These are phyloP conservation scores for Zosterops pallidus DNA, from an alignment of 2,113 vertebrate genomes.

Conservation along the genomic window DNA sequence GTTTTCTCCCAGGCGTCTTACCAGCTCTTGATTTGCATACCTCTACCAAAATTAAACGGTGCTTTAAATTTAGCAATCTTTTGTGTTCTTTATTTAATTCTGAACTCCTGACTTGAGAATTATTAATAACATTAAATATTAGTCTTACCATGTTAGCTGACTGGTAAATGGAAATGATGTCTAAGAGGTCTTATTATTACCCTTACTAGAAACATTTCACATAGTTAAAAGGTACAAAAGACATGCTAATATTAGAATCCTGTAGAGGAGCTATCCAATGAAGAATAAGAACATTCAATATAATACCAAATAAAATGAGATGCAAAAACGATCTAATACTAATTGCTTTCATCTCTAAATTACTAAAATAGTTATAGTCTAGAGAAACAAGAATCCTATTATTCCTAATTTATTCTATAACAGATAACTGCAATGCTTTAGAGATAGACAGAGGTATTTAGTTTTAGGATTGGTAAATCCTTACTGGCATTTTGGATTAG, in stretches of 20 bases:
- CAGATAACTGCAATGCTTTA: neutral
- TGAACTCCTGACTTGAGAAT: slow-evolving; percentile 65
- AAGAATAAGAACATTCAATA: slow-evolving; percentile 45
- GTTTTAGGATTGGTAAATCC: slow-evolving; percentile 2
- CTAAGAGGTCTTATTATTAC: slow-evolving; percentile 65
- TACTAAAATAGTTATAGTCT: slow-evolving; percentile 20
- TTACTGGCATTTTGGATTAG: neutral
- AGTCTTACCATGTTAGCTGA: slow-evolving; percentile 64
- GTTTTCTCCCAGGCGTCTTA: slow-evolving; percentile 66
- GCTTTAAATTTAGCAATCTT: slow-evolving; percentile 61
- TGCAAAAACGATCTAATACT: slow-evolving; percentile 27
- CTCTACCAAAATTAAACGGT: slow-evolving; percentile 58
- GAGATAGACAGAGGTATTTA: neutral
- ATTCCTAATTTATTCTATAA: slow-evolving; percentile 26
- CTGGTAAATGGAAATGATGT: slow-evolving; percentile 59
- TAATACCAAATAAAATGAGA: slow-evolving; percentile 46
- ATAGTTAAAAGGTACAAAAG: slow-evolving; percentile 67
- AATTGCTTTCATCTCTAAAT: slow-evolving; percentile 62
- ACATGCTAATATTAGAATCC: slow-evolving; percentile 48
- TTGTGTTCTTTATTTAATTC: slow-evolving; percentile 67
- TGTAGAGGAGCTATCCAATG: slow-evolving; percentile 11
- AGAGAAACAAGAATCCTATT: slow-evolving; percentile 10
- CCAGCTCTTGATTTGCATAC: slow-evolving; percentile 65
- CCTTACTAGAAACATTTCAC: slow-evolving; percentile 53
- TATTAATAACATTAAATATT: slow-evolving; percentile 74